phyloP scores from a whole-genome alignment of 2,888 invertebrate species.

The Salpingus planirostris region DNA sequence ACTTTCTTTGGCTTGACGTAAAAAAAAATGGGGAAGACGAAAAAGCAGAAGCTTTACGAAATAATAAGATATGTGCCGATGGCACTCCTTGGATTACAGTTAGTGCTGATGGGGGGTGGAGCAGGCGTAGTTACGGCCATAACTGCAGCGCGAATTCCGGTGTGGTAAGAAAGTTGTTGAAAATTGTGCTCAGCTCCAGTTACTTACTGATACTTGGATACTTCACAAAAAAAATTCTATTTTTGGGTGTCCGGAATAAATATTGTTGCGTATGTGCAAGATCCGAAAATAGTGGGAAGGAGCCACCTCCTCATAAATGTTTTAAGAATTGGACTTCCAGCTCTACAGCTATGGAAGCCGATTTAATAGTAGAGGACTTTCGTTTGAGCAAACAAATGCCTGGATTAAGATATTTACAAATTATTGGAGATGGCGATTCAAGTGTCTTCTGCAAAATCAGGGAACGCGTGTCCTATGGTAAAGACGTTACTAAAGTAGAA shows the following conservation, averaged over 20 bases:
- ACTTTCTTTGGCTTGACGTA: too few species aligned
- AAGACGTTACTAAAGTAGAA: slow-evolving; percentile 13
- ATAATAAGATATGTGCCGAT: too few species aligned
- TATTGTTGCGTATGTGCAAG: slow-evolving; percentile 10
- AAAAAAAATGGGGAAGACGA: too few species aligned
- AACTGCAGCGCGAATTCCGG: neutral
- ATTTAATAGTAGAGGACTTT: slow-evolving; percentile 15
- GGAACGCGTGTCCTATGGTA: slow-evolving; percentile 1
- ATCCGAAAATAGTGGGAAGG: neutral
- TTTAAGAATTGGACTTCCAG: slow-evolving; percentile 12
- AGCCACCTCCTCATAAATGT: slow-evolving; percentile 4
- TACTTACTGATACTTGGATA: slow-evolving; percentile 1
- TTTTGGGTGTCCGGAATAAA: slow-evolving; percentile 12
- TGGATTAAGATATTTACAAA: slow-evolving; percentile 10
- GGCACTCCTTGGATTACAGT: too few species aligned
- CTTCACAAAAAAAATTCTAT: slow-evolving; percentile 10
- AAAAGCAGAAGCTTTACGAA: too few species aligned
- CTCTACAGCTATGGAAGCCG: slow-evolving; percentile 12
- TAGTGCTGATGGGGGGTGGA: too few species aligned
- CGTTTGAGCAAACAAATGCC: slow-evolving; percentile 10
- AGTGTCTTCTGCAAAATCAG: slow-evolving; percentile 1
- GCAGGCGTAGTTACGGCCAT: neutral
- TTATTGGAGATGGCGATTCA: slow-evolving; percentile 16
- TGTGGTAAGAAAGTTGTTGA: too few species aligned
- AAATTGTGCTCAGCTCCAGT: too few species aligned